Base-by-base conservation (phyloP, 2,113 vertebrate species). In the Phylloscopus trochilus region DNA sequence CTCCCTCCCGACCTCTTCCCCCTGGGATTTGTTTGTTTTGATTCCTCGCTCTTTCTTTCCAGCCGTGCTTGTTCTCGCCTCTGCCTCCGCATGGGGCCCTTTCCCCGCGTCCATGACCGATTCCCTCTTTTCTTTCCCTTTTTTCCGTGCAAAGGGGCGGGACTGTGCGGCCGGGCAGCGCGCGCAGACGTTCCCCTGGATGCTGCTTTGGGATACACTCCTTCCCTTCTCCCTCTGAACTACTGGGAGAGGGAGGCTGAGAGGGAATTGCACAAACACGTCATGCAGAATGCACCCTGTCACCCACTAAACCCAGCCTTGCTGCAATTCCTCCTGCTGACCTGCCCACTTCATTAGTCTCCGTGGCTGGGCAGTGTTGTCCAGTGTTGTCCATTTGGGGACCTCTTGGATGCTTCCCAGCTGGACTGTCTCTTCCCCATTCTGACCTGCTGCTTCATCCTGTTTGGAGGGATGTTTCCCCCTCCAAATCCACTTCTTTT, bases 11-110 rank as follows among this genome's bases (percentile, higher is more conserved):
- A 24, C 24, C 21, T 58, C n/a, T 80, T 44, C 28, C 79, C 62
- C n/a, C 24, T 49, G 91, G 75, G 89, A 70, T 86, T 81, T 53
- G 35, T 77, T 92, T 94, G 87, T 82, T 95, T 95, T 93, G n/a
- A 72, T 93, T 87, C 82, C 66, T 87, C 58, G 17, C 21, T 58
- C 18, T 51, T 68, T 76, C 39, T 60, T 73, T 9, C 37, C 60
- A 81, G 56, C 44, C 33, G 22, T 3, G 62, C 78, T 87, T 39
- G 31, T 68, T 91, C 53, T 76, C 15, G 37, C 82, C 82, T 27
- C n/a, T 27, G 56, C 37, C 58, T 47, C 87, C 0, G 0, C 52
- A 16, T 7, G 28, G 64, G 91, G 73, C 70, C 74, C 62, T 87
- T 85, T 60, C 67, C 78, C 58, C 1, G 3, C 1, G 0, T 24